These are phyloP conservation scores for Taenioides sp. DNA, from an alignment of 2,797 vertebrate species.

Conservation along the genomic window DNA sequence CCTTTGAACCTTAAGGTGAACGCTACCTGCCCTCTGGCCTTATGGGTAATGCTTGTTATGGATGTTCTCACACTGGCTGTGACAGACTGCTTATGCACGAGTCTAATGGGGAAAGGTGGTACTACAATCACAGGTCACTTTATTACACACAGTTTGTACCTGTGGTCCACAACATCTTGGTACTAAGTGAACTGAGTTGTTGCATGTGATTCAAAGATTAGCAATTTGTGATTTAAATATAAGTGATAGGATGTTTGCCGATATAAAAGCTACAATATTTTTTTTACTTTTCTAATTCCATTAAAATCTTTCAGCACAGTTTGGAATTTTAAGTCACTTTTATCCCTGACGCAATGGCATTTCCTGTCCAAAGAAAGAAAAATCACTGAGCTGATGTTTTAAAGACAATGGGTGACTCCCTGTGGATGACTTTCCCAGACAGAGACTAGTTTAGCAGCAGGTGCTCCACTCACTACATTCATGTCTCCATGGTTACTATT, in stretches of 20 bases:
- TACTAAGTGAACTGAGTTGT: neutral
- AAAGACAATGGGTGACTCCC: constrained; percentile 65
- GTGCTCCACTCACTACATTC: constrained; percentile 62
- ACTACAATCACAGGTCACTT: neutral
- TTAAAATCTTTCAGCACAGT: neutral
- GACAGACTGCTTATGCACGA: constrained; percentile 38
- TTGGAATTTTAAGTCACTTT: neutral
- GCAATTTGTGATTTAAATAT: neutral
- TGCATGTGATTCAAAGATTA: neutral
- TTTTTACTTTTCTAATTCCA: neutral
- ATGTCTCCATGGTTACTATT: constrained; percentile 67
- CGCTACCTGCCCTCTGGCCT: constrained; percentile 51
- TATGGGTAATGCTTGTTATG: constrained; percentile 55
- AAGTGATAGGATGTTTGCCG: neutral
- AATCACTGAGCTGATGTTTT: constrained; percentile 41
- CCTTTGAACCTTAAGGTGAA: constrained; percentile 39
- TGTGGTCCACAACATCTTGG: neutral
- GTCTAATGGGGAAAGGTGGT: constrained; percentile 26
- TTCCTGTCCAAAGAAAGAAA: constrained; percentile 35
- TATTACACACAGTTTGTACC: constrained; percentile 12
- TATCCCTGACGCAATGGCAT: constrained; percentile 11
- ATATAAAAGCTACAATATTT: neutral
- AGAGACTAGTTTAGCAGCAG: constrained; percentile 62
- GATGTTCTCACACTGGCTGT: constrained; percentile 59
- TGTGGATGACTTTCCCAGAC: constrained; percentile 64